A percentile compares a stretch with the other conserved stretches of the same genome.
phyloP scores from a whole-genome alignment of 2,888 invertebrate genomes.

The Caenorhabditis angaria region DNA sequence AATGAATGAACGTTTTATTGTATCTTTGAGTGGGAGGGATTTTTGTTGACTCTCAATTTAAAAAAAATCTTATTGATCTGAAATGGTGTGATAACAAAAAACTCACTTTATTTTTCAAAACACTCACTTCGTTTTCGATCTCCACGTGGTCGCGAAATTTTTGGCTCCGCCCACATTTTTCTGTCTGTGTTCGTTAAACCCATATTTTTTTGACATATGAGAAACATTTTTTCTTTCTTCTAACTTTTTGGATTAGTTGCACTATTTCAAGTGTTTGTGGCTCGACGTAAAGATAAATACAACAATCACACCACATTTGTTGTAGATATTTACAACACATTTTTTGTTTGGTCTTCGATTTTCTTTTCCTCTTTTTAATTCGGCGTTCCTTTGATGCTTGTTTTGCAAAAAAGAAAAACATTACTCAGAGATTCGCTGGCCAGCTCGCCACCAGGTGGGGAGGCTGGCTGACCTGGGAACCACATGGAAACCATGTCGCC shows the following conservation, averaged over 20 bases:
- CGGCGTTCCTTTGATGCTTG: too few species aligned
- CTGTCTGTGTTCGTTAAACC: neutral
- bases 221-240: neutral
- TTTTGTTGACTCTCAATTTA: too few species aligned
- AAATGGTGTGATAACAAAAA: neutral
- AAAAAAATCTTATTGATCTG: too few species aligned
- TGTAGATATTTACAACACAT: neutral
- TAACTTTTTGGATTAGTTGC: slow-evolving; percentile 1
- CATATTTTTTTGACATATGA: neutral
- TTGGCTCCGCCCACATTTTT: neutral
- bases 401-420: too few species aligned
- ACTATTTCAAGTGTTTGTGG: neutral
- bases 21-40: too few species aligned
- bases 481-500: too few species aligned
- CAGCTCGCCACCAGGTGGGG: too few species aligned
- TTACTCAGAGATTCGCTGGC: too few species aligned
- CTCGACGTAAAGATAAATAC: slow-evolving; percentile 4
- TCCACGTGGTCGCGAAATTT: neutral
- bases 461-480: too few species aligned
- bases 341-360: neutral
- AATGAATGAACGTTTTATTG: neutral
- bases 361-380: too few species aligned
- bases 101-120: neutral
- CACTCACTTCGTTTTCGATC: neutral
- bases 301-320: neutral